Base-by-base conservation (phyloP, 1,140 invertebrate species). In the Zeugodacus cucurbitae region DNA sequence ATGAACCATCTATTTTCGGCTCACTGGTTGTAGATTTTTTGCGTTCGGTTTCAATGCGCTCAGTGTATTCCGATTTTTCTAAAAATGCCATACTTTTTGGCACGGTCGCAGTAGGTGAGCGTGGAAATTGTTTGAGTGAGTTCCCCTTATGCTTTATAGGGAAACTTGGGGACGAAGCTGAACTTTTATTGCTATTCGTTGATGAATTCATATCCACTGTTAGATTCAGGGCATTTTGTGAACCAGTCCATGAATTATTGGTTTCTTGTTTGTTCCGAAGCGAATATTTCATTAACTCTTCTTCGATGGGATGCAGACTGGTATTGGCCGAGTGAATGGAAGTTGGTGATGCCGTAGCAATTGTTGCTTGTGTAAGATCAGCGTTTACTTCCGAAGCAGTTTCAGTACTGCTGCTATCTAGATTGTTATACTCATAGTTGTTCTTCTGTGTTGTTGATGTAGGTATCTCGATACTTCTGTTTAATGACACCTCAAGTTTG, bases 161-260 rank as follows among this genome's bases (percentile, higher is more conserved):
- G n/a, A 92, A 93, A 34, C 62, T 70, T 8, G 92, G 92, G 1
- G 92, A 92, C 11, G 34, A 89, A 26, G 87, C 88, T 26, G 90
- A 78, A 6, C 2, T 48, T 74, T 37, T 86, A 2, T 62, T 11
- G n/a, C 87, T 87, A 0, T 70, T n/a, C 4, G 62, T 67, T 17
- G 87, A 88, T 26, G 37, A 48, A 20, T 37, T 88, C 44, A 78
- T 57, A 64, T 88, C 82, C 0, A 90, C 10, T n/a, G 89, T 86
- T 57, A 89, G 48, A 87, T 88, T 88, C 67, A 89, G 70, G 34
- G 54, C 74, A 48, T 44, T 82, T 20, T 82, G 74, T 4, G 41
- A 82, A 3, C 82, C 64, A 11, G 88, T 34, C 26, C 37, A 59
- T 8, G 32, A 34, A 10, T 74, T 59, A 44, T 64, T 44, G n/a